Conservation (phyloP, 2,113 vertebrate species). For the Atlantisia rogersi region DNA sequence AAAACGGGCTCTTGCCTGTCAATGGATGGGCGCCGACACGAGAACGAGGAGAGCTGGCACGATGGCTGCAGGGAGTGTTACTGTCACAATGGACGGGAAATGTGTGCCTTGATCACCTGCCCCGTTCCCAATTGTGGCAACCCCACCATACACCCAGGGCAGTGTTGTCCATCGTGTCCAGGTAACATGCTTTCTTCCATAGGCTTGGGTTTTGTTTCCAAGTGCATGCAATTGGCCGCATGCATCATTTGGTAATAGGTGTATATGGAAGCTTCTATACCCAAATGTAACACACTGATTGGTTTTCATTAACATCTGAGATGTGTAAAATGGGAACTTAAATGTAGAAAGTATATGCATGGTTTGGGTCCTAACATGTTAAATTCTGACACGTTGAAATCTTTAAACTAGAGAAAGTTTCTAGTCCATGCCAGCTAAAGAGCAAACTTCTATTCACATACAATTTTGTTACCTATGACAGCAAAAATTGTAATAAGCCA, state of each 20-base stretch:
- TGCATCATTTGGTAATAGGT: background rate
- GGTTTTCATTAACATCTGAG: background rate
- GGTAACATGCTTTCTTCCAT: constrained; percentile 63
- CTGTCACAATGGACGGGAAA: constrained; percentile 87
- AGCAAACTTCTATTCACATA: background rate
- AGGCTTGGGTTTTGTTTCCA: background rate
- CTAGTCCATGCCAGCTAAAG: background rate
- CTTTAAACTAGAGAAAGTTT: background rate
- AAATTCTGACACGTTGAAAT: background rate
- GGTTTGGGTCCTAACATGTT: background rate
- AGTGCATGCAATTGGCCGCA: background rate
- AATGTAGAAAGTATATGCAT: background rate
- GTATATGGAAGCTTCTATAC: background rate
- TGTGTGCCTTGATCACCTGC: constrained; percentile 91
- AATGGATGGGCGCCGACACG: constrained; percentile 87
- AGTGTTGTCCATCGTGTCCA: constrained; percentile 89
- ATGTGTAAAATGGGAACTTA: background rate
- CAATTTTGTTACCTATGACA: background rate
- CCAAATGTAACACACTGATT: background rate
- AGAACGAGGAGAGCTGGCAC: constrained; percentile 89
- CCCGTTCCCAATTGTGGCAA: constrained; percentile 85
- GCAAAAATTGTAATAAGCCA: background rate
- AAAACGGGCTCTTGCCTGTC: constrained; percentile 86
- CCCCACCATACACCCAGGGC: constrained; percentile 85
- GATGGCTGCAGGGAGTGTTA: constrained; percentile 91